Conservation (phyloP, 2,113 vertebrate species). For the Fulica atra region DNA sequence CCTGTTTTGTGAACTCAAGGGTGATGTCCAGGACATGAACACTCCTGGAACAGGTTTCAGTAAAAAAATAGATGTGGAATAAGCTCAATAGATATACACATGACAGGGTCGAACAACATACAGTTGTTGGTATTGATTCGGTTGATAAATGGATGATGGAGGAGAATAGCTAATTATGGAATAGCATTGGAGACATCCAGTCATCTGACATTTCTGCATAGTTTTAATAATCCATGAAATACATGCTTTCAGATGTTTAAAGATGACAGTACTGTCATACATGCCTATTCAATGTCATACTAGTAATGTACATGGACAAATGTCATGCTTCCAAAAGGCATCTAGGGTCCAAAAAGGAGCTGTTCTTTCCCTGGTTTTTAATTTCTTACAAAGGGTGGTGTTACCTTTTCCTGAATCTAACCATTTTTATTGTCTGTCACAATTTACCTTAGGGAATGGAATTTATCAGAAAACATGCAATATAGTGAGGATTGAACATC, state of each 20-base stretch:
- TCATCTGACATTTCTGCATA: neutral
- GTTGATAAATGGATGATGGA: neutral
- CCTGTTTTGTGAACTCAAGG: neutral
- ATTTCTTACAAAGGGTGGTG: neutral
- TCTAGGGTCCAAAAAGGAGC: neutral
- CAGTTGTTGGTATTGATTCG: neutral
- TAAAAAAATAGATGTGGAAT: accelerated
- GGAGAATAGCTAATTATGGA: neutral
- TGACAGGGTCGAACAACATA: neutral
- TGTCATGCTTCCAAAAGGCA: neutral
- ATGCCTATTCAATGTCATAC: neutral
- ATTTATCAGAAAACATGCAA: neutral
- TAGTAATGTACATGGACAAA: neutral
- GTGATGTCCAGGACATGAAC: neutral
- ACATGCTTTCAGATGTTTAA: neutral
- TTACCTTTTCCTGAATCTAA: neutral
- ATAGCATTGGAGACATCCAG: neutral
- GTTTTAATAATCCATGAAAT: neutral
- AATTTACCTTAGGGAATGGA: neutral
- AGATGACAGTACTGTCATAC: neutral
- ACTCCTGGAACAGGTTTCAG: neutral
- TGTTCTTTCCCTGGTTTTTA: neutral
- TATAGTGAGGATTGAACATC: neutral
- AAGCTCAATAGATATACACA: neutral
- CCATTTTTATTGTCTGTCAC: neutral